Conservation (phyloP, 2,888 invertebrate genomes). For the Protophormia terraenovae region DNA sequence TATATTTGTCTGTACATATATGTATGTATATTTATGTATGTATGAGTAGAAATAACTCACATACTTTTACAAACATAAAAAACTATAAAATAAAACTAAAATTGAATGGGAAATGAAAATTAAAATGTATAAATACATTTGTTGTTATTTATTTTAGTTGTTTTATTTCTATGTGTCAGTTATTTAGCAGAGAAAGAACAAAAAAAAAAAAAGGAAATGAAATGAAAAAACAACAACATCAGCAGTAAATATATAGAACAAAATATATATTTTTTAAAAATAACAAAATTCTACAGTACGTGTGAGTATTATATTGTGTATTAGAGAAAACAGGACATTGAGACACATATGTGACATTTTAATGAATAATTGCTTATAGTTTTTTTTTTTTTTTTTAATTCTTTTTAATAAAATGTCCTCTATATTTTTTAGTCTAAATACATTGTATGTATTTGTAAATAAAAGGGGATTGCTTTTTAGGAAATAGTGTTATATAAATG, state of each 20-base stretch:
- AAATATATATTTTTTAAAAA: constrained; percentile 36
- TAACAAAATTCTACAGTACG: too few relatives aligned
- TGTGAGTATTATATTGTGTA: not conserved
- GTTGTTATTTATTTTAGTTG: not conserved
- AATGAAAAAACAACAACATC: constrained; percentile 30
- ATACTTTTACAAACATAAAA: not conserved
- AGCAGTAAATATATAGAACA: constrained; percentile 25
- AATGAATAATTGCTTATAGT: constrained; percentile 61
- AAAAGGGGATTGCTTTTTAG: not conserved
- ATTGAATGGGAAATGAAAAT: constrained; percentile 63
- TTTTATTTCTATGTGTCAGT: constrained; percentile 45
- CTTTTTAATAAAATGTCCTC: too few relatives aligned
- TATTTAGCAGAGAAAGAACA: too few relatives aligned
- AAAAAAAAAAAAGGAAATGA: constrained; percentile 51
- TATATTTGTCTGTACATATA: not conserved
- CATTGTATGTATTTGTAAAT: constrained; percentile 3
- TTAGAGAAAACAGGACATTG: not conserved
- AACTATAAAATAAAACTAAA: constrained; percentile 33
- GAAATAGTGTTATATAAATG: not conserved
- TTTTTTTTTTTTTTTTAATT: constrained; percentile 13
- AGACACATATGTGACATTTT: constrained; percentile 65
- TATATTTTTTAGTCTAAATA: not conserved
- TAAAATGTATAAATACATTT: constrained; percentile 53
- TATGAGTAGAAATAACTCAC: not conserved
- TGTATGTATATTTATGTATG: too few relatives aligned